Base-by-base conservation (phyloP, 35 echinoderm and acorn worm species). In the Ophiothrix spiculata region DNA sequence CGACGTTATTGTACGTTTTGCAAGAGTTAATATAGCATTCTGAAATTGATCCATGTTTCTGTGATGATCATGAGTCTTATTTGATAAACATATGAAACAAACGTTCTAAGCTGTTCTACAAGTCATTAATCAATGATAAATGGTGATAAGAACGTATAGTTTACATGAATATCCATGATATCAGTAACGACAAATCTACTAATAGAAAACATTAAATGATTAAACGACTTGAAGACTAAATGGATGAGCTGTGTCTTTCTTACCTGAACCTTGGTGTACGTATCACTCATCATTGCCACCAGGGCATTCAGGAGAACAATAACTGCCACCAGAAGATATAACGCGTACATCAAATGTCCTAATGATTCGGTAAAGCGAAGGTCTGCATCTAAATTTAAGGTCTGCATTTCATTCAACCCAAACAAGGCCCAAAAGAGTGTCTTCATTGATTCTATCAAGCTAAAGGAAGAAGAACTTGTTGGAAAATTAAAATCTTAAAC, bases 231-330 rank as follows among this genome's bases (percentile, higher is more conserved):
- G 6, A 10, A 6, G 42, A 10, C 42, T 49, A 49, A 49, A 19
- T 6, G 6, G 42, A 49, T 49, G 6, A 10, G 6, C 42, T 19
- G 6, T 49, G 6, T 49, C 19, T 49, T 49, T 49, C 79, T 81
- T 69, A 88, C 91, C 91, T 88, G 64, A 15, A 93, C 86, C 33
- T 63, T 28, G 1, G 85, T 83, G 54, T 88, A 93, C 17, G 91
- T 93, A 42, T 87, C 88, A 42, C 91, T 93, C 85, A 93, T 56
- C 91, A 93, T 93, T 8, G 91, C 91, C 28, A 93, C 88, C 19
- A 93, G 56, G 35, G 86, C 85, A 75, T 93, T 93, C 0, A 93
- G 75, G 33, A 93, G 39, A 40, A 93, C 69, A 37, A 80, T 93
- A 39, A 88, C 74, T 0, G 80, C 79, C 69, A 93, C 32, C n/a